Conservation (phyloP, 1,140 invertebrate genomes). For the Phymastichus coffea region DNA sequence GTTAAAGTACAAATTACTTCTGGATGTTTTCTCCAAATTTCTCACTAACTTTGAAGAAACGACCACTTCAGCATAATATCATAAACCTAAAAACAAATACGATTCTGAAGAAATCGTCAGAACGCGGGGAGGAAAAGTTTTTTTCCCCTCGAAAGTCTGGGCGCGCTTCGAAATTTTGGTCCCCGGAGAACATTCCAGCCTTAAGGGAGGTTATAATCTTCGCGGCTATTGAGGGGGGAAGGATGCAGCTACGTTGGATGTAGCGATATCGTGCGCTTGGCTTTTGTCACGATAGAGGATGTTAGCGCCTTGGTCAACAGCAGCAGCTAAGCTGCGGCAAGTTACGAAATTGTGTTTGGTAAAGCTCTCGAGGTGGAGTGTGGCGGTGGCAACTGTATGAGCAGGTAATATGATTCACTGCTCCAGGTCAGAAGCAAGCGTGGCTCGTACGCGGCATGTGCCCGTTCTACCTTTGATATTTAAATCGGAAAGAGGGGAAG, state of each 20-base stretch:
- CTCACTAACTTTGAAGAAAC: too few species aligned
- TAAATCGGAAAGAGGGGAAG: constrained; percentile 48
- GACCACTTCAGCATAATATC: too few species aligned
- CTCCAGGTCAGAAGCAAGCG: constrained; percentile 52
- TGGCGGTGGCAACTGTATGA: too few species aligned
- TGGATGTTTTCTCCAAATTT: too few species aligned
- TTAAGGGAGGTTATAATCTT: too few species aligned
- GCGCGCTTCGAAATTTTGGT: not conserved
- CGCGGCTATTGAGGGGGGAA: not conserved
- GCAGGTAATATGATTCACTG: constrained; percentile 57
- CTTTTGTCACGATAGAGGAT: constrained; percentile 43
- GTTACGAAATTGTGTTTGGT: constrained; percentile 48
- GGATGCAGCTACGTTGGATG: not conserved
- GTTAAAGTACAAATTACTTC: too few species aligned
- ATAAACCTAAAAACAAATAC: too few species aligned
- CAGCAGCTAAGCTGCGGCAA: constrained; percentile 37
- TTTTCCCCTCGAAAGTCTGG: too few species aligned
- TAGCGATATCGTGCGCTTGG: not conserved
- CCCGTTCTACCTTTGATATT: constrained; percentile 59
- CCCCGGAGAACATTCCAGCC: not conserved
- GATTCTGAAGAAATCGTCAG: too few species aligned
- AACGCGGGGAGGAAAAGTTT: too few species aligned
- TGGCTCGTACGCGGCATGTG: constrained; percentile 40
- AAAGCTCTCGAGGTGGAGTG: constrained; percentile 48
- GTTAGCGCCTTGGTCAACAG: constrained; percentile 50